Evolutionary conservation across 2,888 invertebrate genomes (phyloP), one percentile per base, ranked within the genome.

Genomic region (Byasa hedistus): DNA sequence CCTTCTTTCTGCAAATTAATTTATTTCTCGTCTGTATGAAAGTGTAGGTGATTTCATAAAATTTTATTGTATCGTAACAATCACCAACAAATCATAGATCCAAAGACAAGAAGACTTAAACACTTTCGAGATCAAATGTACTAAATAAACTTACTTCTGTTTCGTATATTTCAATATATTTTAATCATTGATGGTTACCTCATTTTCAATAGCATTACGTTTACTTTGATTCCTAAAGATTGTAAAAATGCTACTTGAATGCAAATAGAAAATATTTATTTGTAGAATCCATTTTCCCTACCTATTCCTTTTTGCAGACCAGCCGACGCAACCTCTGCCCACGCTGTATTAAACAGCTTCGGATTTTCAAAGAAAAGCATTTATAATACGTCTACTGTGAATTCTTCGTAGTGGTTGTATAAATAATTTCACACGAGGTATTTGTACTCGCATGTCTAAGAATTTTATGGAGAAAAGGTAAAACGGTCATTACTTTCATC

Each of bases 301-400:
- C 24, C 61, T 22, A 57, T 32, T 57, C 22, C n/a, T 27, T 59
- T 55, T 21, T 48, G 22, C 21, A 54, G 58, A 58, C 58, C 58
- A 24, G 19, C 61, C 61, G 21, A 62, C 55, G 48, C 54, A 48
- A 27, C 57, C 19, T 17, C 27, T 55, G 23, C 59, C 66, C 62
- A 66, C 62, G 48, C 62, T 27, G 44, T 27, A 44, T 54, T 54
- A 63, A 27, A 48, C 54, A 21, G 32, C 57, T 52, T 44, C 19
- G 27, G 52, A 44, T 61, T 61, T 44, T 66, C 61, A 61, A 66
- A 61, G 61, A 60, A 56, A 65, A 48, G 48, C 48, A 48, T 48
- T 48, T 48, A 48, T n/a, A 19, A 27, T 19, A 21, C 12, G 7
- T 56, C 27, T 56, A 56, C 27, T 32, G n/a, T 27, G 27, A 56